A percentile compares a stretch with the other conserved stretches of the same genome.
Evolutionary conservation across 2,888 invertebrate genomes (phyloP).

Genomic region (Carpatolechia fugitivella): DNA sequence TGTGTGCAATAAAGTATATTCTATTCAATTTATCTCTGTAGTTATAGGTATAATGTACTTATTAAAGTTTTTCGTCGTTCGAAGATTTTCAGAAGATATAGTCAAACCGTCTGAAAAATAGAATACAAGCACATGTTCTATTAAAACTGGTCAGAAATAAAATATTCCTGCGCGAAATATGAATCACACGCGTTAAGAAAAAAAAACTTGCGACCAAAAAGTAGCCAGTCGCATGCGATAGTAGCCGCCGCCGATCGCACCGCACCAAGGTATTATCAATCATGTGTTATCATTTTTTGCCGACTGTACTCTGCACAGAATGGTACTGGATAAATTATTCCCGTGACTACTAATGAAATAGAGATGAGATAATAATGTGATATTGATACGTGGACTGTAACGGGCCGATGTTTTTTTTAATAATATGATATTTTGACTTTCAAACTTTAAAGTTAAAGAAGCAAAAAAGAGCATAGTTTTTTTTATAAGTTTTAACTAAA

Average conservation of each 20-base stretch:
- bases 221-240: conserved; percentile 5
- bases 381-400: too few relatives aligned
- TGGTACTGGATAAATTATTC: conserved; percentile 72
- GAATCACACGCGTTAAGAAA: conserved; percentile 18
- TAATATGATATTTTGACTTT: too few relatives aligned
- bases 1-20: too few relatives aligned
- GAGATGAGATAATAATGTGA: conserved; percentile 24
- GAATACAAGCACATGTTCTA: too few relatives aligned
- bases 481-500: too few relatives aligned
- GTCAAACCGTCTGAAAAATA: too few relatives aligned
- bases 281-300: conserved; percentile 73
- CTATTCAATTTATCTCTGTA: too few relatives aligned
- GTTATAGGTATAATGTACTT: too few relatives aligned
- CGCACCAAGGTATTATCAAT: conserved; percentile 63
- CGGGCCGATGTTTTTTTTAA: too few relatives aligned
- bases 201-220: conserved; percentile 21
- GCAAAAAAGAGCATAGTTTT: neutral
- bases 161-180: conserved; percentile 7
- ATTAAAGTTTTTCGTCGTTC: too few relatives aligned
- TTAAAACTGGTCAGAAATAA: too few relatives aligned
- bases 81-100: too few relatives aligned
- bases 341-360: conserved; percentile 68
- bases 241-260: conserved; percentile 40
- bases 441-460: neutral
- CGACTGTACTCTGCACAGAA: conserved; percentile 36